Base-by-base conservation (phyloP, 2,888 invertebrate genomes). In the Mactromeris polynyma region DNA sequence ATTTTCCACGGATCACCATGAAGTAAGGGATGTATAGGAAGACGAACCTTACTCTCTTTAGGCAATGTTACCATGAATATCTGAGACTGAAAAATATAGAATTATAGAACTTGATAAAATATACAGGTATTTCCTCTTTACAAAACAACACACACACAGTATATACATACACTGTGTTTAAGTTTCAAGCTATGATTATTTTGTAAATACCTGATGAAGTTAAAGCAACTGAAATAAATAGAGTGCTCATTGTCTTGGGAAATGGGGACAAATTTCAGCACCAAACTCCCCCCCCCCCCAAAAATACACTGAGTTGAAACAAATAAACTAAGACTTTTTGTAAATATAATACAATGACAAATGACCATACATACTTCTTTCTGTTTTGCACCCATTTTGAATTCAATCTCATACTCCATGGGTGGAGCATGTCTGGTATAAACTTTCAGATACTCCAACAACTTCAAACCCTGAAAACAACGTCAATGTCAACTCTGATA, bases 1-100 rank as follows among this genome's bases (percentile, higher is more conserved):
- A 96, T 94, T 84, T 95, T 95, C 96, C 95, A 95, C 0, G 94
- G 91, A 83, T 95, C 93, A 19, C 93, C 95, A 69, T 91, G 90
- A 77, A 95, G 51, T 3, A 96, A 87, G 2, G 94, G 94, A 87
- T 96, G 96, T 82, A 95, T 93, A 9, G 96, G 96, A 0, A 96
- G 91, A 14, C 95, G 91, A 0, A 86, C 92, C 85, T 94, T 93
- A 88, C 94, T 94, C 85, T 92, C 90, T 40, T 91, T 38, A 26
- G 94, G 93, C 54, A 93, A 73, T 31, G 78, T 87, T 14, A 64
- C 81, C 85, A 93, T 79, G 38, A 88, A 86, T 19, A 93, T 88
- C 84, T 89, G 91, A 7, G 89, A 81, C 90, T 92, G 88, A 38
- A 89, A 90, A 31, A 4, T 21, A 73, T 11, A n/a, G n/a, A n/a